phyloP scores from a whole-genome alignment of 2,797 vertebrate genomes.

The Gila robusta region DNA sequence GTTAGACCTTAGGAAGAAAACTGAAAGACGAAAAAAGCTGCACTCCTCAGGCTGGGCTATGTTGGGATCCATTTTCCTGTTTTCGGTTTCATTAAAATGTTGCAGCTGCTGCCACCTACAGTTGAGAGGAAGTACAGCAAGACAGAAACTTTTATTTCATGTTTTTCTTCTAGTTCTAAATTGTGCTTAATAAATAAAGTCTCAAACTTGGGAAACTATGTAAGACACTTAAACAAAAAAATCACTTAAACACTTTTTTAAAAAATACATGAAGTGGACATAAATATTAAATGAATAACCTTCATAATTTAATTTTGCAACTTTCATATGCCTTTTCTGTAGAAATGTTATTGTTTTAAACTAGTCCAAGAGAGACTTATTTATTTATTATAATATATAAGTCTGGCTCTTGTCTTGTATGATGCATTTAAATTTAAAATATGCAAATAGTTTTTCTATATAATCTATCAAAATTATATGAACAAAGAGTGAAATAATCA shows the following conservation, averaged over 20 bases:
- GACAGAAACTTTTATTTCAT: constrained; percentile 61
- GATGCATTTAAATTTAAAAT: not conserved
- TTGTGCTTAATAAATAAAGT: not conserved
- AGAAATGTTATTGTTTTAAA: not conserved
- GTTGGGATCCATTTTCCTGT: not conserved
- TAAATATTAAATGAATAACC: not conserved
- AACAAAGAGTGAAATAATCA: not conserved
- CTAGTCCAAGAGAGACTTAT: not conserved
- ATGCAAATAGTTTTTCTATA: not conserved
- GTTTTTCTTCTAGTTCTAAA: not conserved
- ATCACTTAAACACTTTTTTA: not conserved
- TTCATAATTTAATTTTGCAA: not conserved
- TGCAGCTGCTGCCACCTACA: constrained; percentile 92
- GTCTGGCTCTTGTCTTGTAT: not conserved
- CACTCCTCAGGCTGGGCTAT: constrained; percentile 3
- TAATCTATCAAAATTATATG: not conserved
- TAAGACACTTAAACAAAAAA: not conserved
- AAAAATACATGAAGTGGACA: not conserved
- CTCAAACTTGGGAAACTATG: not conserved
- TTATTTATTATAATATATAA: not conserved
- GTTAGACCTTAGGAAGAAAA: constrained; percentile 4
- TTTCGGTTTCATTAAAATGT: constrained; percentile 69
- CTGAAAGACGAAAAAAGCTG: constrained; percentile 27
- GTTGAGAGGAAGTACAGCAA: constrained; percentile 68
- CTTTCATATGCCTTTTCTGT: not conserved